Evolutionary conservation across 2,888 invertebrate genomes (phyloP).

Genomic region (Cephus rjabovi): DNA sequence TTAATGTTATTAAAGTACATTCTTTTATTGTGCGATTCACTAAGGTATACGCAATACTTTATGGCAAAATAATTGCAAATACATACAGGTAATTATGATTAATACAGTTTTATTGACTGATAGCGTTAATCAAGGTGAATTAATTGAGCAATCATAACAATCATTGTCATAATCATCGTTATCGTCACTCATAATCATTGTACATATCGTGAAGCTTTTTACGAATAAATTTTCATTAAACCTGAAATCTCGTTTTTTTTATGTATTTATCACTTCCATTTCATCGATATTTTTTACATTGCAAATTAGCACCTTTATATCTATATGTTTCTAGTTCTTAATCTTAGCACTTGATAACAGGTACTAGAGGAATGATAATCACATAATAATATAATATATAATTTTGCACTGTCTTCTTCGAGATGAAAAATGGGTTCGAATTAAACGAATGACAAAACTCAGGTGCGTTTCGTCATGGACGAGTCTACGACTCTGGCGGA

Average conservation of each 20-base stretch:
- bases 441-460: constrained; percentile 27
- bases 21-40: no score
- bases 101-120: no score
- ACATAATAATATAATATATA: not conserved
- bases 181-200: constrained; percentile 18
- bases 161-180: constrained; percentile 14
- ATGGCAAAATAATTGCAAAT: no score
- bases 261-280: not conserved
- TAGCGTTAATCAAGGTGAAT: not conserved
- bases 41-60: no score
- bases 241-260: no score
- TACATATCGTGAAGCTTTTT: constrained; percentile 20
- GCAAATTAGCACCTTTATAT: not conserved
- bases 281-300: not conserved
- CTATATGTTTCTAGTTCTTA: not conserved
- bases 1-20: no score
- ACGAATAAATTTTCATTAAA: constrained; percentile 20
- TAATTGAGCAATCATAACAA: not conserved
- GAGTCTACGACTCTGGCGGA: constrained; percentile 92
- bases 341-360: not conserved
- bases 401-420: not conserved
- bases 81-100: no score
- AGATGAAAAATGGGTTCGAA: not conserved
- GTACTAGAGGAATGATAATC: not conserved
- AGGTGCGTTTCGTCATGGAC: constrained; percentile 96